Conservation (phyloP, 1,140 invertebrate species). For the Apis cerana region DNA sequence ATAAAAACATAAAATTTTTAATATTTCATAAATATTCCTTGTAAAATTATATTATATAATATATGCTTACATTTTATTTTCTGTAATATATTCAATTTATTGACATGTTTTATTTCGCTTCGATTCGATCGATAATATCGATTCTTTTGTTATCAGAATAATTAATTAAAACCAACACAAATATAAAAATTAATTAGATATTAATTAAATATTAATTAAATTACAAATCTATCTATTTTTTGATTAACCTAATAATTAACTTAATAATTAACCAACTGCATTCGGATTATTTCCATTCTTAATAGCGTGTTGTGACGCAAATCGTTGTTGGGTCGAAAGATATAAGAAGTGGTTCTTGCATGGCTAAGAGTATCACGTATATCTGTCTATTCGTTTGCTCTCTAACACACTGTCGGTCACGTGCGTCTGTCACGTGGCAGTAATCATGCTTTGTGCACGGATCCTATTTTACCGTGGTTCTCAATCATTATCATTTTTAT, state of each 20-base stretch:
- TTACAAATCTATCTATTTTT: not conserved
- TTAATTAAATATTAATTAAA: too few species aligned
- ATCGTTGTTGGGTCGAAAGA: constrained; percentile 28
- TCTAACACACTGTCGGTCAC: constrained; percentile 59
- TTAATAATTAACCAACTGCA: not conserved
- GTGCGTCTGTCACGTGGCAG: constrained; percentile 57
- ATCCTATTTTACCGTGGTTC: constrained; percentile 15
- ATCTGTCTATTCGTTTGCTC: constrained; percentile 48
- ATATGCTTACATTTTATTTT: not conserved
- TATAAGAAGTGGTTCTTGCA: constrained; percentile 54
- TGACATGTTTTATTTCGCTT: not conserved
- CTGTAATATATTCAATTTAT: not conserved
- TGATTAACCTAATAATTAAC: not conserved
- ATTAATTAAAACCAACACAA: not conserved
- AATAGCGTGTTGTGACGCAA: constrained; percentile 39
- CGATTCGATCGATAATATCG: not conserved
- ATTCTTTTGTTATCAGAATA: not conserved
- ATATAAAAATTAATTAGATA: not conserved
- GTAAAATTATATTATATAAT: not conserved
- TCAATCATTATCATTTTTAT: not conserved
- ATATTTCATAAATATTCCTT: too few species aligned
- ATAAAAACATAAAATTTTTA: too few species aligned
- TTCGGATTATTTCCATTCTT: not conserved
- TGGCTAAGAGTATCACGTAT: constrained; percentile 44
- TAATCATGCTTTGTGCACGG: constrained; percentile 18